Percentiles rank a stretch among this genome's conserved stretches.
phyloP scores from a whole-genome alignment of 2,888 invertebrate species.

The Nephrotoma flavescens region DNA sequence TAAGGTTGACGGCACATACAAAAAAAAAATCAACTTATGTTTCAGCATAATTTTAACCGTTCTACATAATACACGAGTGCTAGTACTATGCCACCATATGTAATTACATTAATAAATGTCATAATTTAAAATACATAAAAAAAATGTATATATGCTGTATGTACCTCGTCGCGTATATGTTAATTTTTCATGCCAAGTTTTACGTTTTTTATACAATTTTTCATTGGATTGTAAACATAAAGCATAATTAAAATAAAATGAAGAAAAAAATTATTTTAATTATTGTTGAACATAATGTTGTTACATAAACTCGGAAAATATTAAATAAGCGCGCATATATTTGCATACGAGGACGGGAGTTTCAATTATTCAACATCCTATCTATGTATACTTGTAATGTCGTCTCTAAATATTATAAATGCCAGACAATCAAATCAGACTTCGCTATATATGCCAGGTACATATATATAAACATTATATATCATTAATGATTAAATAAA shows the following conservation, averaged over 20 bases:
- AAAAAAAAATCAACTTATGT: neutral
- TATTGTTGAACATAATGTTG: neutral
- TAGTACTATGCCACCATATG: neutral
- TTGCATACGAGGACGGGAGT: too few relatives aligned
- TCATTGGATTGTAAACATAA: neutral
- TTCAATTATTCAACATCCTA: too few relatives aligned
- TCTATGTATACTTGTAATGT: too few relatives aligned
- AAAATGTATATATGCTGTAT: neutral
- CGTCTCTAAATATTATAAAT: too few relatives aligned
- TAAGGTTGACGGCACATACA: neutral
- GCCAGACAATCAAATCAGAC: too few relatives aligned
- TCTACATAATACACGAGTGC: neutral
- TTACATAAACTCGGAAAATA: neutral
- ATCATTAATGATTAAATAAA: neutral
- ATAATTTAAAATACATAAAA: neutral
- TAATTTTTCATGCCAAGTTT: neutral
- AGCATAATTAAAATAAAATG: neutral
- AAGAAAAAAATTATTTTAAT: neutral
- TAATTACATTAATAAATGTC: neutral
- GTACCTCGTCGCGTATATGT: neutral
- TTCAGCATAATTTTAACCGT: neutral
- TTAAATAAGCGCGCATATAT: too few relatives aligned
- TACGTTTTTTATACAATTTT: neutral
- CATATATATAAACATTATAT: neutral
- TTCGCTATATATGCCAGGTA: too few relatives aligned